Percentiles rank a stretch among this genome's conserved stretches.
Conservation (phyloP, 2,797 vertebrate species). For the Acestrorhynchus altus region DNA sequence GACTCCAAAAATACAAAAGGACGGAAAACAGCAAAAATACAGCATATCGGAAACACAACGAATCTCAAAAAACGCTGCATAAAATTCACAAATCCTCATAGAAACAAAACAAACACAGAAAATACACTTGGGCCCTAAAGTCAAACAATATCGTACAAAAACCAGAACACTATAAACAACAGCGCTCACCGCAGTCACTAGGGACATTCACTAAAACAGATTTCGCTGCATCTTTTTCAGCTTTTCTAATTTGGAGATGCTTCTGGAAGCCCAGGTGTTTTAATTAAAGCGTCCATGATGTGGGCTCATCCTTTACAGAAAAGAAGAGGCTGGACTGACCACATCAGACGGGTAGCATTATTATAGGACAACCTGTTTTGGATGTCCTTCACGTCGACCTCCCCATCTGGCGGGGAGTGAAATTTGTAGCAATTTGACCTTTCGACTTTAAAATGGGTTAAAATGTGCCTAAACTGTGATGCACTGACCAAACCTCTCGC, state of each 20-base stretch:
- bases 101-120: slow-evolving; percentile 70
- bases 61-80: slow-evolving; percentile 30
- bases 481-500: slow-evolving; percentile 68
- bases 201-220: slow-evolving; percentile 26
- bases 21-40: slow-evolving; percentile 26
- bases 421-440: slow-evolving; percentile 24
- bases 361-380: slow-evolving; percentile 13
- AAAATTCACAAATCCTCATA: slow-evolving; percentile 75
- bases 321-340: slow-evolving; percentile 40
- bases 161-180: slow-evolving; percentile 42
- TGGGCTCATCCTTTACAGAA: slow-evolving; percentile 36
- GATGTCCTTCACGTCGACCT: slow-evolving; percentile 8
- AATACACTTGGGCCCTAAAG: slow-evolving; percentile 78
- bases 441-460: not conserved
- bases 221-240: slow-evolving; percentile 29
- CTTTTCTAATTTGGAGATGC: slow-evolving; percentile 36
- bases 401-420: slow-evolving; percentile 2
- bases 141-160: slow-evolving; percentile 77
- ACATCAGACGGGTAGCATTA: slow-evolving; percentile 28
- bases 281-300: slow-evolving; percentile 18
- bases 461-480: slow-evolving; percentile 62
- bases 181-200: slow-evolving; percentile 44
- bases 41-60: slow-evolving; percentile 19
- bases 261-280: slow-evolving; percentile 57
- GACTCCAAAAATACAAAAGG: slow-evolving; percentile 30